Conservation (phyloP, 2,797 vertebrate species). For the Helarctos malayanus region DNA sequence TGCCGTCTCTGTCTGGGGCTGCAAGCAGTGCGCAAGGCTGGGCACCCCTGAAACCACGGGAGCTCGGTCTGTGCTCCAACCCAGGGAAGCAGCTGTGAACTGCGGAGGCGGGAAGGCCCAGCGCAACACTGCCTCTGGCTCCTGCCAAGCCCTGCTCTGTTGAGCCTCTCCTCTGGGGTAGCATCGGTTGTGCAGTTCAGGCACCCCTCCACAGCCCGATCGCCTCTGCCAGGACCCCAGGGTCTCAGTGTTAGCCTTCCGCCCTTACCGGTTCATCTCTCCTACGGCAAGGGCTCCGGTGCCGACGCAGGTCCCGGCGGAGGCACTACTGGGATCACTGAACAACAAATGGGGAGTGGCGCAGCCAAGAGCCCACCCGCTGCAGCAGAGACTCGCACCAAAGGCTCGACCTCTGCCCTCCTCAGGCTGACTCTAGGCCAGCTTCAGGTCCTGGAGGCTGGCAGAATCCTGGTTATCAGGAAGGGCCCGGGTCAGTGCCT, state of each 20-base stretch:
- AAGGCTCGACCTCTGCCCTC: not conserved
- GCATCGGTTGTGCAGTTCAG: fast-evolving
- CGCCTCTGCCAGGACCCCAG: fast-evolving
- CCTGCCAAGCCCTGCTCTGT: not conserved
- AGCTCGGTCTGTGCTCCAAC: not conserved
- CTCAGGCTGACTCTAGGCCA: not conserved
- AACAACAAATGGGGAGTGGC: slow-evolving; percentile 49
- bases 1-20: fast-evolving
- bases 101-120: not conserved
- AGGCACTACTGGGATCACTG: not conserved
- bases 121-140: fast-evolving
- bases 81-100: fast-evolving
- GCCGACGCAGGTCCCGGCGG: not conserved
- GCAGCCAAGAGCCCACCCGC: not conserved
- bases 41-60: not conserved
- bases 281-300: not conserved
- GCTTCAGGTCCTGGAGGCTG: not conserved
- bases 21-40: not conserved
- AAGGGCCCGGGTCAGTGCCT: not conserved
- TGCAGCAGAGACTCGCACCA: not conserved
- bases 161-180: not conserved
- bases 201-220: fast-evolving
- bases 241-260: not conserved
- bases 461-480: not conserved
- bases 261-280: not conserved